Evolutionary conservation across 2,113 vertebrate species (phyloP).

Genomic region (Charina bottae): DNA sequence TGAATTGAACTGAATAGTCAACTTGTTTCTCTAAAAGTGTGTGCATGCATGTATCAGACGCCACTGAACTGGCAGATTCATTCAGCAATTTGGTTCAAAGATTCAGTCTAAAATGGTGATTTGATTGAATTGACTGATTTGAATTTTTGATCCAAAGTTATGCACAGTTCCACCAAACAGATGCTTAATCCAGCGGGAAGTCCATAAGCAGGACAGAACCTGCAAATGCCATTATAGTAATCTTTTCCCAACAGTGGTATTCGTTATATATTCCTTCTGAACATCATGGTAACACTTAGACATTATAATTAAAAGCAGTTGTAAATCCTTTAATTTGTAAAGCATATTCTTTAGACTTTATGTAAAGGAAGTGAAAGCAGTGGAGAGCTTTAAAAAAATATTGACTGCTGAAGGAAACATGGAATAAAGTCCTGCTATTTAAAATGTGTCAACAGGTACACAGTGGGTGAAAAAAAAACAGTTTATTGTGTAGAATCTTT

Average conservation of each 20-base stretch:
- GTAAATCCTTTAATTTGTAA: not conserved
- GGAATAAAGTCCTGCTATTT: not conserved
- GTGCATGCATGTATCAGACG: not conserved
- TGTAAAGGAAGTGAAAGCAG: not conserved
- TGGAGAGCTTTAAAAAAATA: not conserved
- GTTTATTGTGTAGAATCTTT: constrained; percentile 10
- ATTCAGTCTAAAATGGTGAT: not conserved
- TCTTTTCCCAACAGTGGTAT: not conserved
- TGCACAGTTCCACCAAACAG: not conserved
- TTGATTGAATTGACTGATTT: not conserved
- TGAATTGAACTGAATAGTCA: not conserved
- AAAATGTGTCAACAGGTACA: not conserved
- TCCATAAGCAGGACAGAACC: not conserved
- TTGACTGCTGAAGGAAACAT: not conserved
- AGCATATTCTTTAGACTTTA: not conserved
- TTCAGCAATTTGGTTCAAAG: not conserved
- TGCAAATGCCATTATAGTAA: not conserved
- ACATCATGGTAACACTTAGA: not conserved
- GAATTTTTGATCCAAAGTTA: not conserved
- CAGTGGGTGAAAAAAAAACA: not conserved
- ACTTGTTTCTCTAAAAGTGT: not conserved
- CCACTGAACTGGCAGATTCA: not conserved
- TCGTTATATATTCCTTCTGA: not conserved
- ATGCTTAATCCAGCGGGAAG: not conserved
- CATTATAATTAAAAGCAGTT: not conserved